Evolutionary conservation across 1,140 invertebrate species (phyloP), one percentile per base, ranked within the genome.

Genomic region (Leptonema lineaticorne): DNA sequence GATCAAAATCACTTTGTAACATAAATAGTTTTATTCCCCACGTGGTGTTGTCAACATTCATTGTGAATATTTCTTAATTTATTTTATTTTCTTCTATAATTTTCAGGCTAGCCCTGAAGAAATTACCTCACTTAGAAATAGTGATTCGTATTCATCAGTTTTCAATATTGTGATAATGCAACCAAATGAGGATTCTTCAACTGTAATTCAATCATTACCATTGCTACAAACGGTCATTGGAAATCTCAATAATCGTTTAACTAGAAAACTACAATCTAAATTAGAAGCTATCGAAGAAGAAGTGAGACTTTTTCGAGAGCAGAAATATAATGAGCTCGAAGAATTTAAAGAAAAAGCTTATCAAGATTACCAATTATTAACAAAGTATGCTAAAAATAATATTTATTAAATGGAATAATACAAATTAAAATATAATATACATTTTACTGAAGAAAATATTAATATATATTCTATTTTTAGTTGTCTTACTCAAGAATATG

Each of bases 261-360:
- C 76, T 0, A 53, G 57, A 67, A 80, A 75, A 1, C 67, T 83
- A 50, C 74, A 81, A 67, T 76, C 77, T 29, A 75, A 80, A 63
- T 71, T 81, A 14, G 80, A 81, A 66, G 76, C 76, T 4, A 75
- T 83, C 27, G 79, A 82, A 53, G 81, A 83, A 65, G 75, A 77
- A n/a, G 77, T 83, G 1, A 75, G 79, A 57, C 77, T 81, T 46
- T 83, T 79, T 70, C 76, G 77, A 74, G 81, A 83, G 67, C 78
- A 81, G 64, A 81, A 83, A 73, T 81, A 79, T 77, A 78, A 77
- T 30, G 80, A 83, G 29, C 81, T 78, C 76, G 80, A 82, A 70
- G 77, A 77, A 20, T 83, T 78, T 72, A 79, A 75, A 76, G 79
- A 81, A 68, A 77, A 73, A 72, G 81, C 81, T 71, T 79, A 82